phyloP scores from a whole-genome alignment of 1,140 invertebrate species.

The Solenopsis fugax region DNA sequence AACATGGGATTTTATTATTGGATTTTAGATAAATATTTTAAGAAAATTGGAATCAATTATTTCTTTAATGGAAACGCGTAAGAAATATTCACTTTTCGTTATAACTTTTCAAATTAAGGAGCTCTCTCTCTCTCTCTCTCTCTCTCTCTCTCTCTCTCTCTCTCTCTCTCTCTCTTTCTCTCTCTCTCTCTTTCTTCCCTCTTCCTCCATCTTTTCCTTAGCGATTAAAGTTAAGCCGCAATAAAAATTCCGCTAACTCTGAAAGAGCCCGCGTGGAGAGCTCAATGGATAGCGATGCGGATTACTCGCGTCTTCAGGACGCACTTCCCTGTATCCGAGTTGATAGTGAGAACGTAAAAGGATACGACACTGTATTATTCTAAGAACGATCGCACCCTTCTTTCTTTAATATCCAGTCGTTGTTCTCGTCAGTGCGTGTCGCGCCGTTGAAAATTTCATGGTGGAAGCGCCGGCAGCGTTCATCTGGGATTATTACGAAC shows the following conservation, averaged over 20 bases:
- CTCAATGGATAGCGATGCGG: not conserved
- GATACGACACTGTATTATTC: conserved; percentile 22
- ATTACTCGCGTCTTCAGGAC: conserved; percentile 23
- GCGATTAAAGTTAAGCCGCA: conserved; percentile 1
- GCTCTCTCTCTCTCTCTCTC: not conserved
- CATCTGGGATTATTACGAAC: conserved; percentile 46
- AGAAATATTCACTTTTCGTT: not conserved
- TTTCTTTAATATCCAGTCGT: conserved; percentile 39
- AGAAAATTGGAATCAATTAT: not conserved
- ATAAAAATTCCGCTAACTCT: conserved; percentile 2
- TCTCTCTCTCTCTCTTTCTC: not conserved
- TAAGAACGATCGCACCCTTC: conserved; percentile 25
- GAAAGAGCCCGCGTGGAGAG: not conserved
- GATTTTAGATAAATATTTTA: not conserved
- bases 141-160: not conserved
- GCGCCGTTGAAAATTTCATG: conserved; percentile 48
- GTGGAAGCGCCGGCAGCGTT: conserved; percentile 40
- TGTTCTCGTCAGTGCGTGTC: conserved; percentile 37
- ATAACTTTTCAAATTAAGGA: not conserved
- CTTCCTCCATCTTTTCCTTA: not conserved
- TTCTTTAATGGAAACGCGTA: not conserved
- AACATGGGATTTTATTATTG: not conserved
- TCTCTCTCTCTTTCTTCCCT: not conserved
- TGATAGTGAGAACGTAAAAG: conserved; percentile 32
- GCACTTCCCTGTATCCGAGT: not conserved